Evolutionary conservation across 2,888 invertebrate genomes (phyloP).

Genomic region (Deladenus siricidicola): DNA sequence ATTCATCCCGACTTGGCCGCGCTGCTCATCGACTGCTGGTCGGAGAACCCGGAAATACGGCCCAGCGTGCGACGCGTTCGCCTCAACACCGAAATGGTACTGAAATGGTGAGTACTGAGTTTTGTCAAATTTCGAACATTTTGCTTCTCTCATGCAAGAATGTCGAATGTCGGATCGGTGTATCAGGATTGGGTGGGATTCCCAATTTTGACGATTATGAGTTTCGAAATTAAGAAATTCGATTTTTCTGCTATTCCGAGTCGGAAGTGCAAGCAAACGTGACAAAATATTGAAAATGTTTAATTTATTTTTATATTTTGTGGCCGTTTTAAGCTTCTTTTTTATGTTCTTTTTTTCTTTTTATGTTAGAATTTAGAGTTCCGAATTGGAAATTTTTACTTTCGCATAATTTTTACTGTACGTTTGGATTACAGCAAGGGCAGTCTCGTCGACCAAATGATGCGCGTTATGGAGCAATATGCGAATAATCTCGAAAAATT

Average conservation of each 20-base stretch:
- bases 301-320: not conserved
- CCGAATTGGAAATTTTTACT: no score
- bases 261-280: no score
- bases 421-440: slow-evolving; percentile 41
- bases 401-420: no score
- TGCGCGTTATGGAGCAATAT: slow-evolving; percentile 45
- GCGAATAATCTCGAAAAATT: slow-evolving; percentile 52
- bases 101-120: slow-evolving; percentile 26
- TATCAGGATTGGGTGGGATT: no score
- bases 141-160: no score
- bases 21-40: slow-evolving; percentile 47
- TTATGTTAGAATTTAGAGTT: no score
- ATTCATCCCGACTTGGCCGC: slow-evolving; percentile 36
- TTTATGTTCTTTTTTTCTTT: no score
- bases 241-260: no score
- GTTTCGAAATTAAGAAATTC: no score
- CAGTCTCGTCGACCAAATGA: slow-evolving; percentile 51
- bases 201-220: no score
- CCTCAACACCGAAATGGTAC: slow-evolving; percentile 48
- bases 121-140: not conserved
- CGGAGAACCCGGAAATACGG: slow-evolving; percentile 48
- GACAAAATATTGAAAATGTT: not conserved
- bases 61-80: slow-evolving; percentile 48
- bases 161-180: no score
- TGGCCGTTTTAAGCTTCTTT: no score